phyloP scores from a whole-genome alignment of 2,888 invertebrate species.

The Embidobia sp. region DNA sequence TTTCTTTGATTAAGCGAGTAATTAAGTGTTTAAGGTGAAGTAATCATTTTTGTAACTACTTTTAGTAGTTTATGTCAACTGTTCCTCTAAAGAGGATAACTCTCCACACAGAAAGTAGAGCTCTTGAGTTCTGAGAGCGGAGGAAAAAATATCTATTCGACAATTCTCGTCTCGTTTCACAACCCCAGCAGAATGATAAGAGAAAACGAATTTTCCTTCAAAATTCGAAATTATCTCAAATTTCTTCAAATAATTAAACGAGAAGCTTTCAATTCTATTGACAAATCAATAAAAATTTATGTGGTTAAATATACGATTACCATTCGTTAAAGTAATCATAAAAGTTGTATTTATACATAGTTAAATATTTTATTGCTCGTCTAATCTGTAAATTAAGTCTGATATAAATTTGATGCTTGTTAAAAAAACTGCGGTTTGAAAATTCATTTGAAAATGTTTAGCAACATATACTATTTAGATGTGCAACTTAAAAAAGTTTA shows the following conservation, averaged over 20 bases:
- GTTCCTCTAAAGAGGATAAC: slow-evolving; percentile 63
- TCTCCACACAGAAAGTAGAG: slow-evolving; percentile 57
- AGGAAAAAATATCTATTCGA: slow-evolving; percentile 62
- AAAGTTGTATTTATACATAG: too few species aligned
- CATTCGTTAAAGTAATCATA: too few species aligned
- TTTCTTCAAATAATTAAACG: slow-evolving; percentile 55
- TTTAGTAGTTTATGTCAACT: slow-evolving; percentile 59
- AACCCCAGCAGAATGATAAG: slow-evolving; percentile 61
- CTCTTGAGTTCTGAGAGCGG: slow-evolving; percentile 61
- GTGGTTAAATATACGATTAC: slow-evolving; percentile 23
- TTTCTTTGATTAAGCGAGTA: slow-evolving; percentile 18
- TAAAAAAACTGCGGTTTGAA: too few species aligned
- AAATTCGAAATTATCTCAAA: slow-evolving; percentile 60
- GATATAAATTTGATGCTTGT: too few species aligned
- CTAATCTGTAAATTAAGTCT: too few species aligned
- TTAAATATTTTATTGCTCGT: too few species aligned
- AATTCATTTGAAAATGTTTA: too few species aligned
- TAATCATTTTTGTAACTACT: slow-evolving; percentile 49
- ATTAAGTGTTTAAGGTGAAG: slow-evolving; percentile 48
- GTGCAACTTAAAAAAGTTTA: too few species aligned
- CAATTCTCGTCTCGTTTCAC: slow-evolving; percentile 64
- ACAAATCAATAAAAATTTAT: slow-evolving; percentile 22
- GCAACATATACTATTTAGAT: too few species aligned
- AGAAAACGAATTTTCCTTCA: slow-evolving; percentile 58
- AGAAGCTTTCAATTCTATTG: slow-evolving; percentile 37